Base-by-base conservation (phyloP, 2,888 invertebrate species). In the Eumacrocentrus americanus region DNA sequence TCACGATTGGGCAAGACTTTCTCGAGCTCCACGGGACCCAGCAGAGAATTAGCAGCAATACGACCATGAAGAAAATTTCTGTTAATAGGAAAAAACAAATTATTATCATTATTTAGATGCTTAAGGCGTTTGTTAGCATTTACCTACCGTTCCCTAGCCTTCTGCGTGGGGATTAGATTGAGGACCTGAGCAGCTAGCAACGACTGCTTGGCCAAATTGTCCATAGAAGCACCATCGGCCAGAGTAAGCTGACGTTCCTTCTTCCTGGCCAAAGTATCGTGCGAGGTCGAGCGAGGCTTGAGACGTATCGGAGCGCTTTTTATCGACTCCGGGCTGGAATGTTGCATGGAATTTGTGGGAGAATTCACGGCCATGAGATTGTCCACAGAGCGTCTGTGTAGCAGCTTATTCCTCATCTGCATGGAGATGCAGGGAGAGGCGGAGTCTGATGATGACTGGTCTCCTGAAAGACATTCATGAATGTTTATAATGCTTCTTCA, bases 1-100 rank as follows among this genome's bases (percentile, higher is more conserved):
- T 93, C 91, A 69, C 92, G 86, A 72, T 90, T 90, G 1, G 95
- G 95, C 72, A 97, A 87, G 44, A 92, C 90, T 78, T 93, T 89
- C 70, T 91, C 91, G 58, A 98, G 83, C 77, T 98, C 96, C 14
- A 88, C 87, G 1, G 91, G 86, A 0, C 96, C 95, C 44, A 96
- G 82, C 40, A 96, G 81, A 0, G 94, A 91, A 75, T 90, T 90
- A 0, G 91, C 89, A 38, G 92, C 92, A 59, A 92, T 83, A 69
- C 91, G 86, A 40, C 93, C 93, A 76, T 91, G 91, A 2, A 93
- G 83, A 78, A 87, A 91, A 77, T 92, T 93, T 74, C 92, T 89
- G 73, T 42, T 72, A 57, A 40, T 52, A 62, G 59, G 25, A 58
- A 58, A 48, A 42, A 44, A 42, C 18, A 34, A 46, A 44, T 35